Conservation (phyloP, 2,113 vertebrate species). For the Gnathochromis pfefferi region DNA sequence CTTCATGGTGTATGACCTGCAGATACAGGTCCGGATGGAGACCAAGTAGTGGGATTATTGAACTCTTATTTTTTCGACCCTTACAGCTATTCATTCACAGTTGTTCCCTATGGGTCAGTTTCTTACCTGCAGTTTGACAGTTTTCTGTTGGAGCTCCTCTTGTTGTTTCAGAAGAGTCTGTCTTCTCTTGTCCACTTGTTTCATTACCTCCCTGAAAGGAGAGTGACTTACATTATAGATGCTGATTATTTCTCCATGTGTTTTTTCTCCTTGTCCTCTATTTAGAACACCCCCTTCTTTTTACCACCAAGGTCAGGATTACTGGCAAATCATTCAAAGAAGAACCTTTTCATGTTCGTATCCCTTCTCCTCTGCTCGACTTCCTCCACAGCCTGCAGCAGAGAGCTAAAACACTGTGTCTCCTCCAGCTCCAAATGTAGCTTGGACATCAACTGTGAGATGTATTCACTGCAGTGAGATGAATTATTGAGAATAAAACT, state of each 20-base stretch:
- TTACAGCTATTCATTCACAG: background rate
- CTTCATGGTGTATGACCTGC: background rate
- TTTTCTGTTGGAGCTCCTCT: background rate
- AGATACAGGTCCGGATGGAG: background rate
- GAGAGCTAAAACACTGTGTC: constrained; percentile 3
- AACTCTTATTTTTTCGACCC: background rate
- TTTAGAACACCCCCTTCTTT: background rate
- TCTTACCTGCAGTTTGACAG: background rate
- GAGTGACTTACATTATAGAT: background rate
- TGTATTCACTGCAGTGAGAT: constrained; percentile 10
- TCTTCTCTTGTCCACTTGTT: background rate
- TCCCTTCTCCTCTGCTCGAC: background rate
- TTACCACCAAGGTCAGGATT: background rate
- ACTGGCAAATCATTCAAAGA: background rate
- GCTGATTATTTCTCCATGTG: background rate
- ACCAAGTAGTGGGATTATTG: background rate
- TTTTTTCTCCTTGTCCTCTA: background rate
- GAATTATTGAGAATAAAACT: background rate
- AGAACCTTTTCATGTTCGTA: constrained; percentile 3
- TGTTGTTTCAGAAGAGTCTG: background rate
- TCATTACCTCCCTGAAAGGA: background rate
- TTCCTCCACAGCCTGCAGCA: constrained; percentile 7
- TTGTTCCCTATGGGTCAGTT: background rate
- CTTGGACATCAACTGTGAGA: background rate
- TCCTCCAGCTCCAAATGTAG: constrained; percentile 26